Conservation (phyloP, 2,113 vertebrate species). For the Oreochromis tanganicae region DNA sequence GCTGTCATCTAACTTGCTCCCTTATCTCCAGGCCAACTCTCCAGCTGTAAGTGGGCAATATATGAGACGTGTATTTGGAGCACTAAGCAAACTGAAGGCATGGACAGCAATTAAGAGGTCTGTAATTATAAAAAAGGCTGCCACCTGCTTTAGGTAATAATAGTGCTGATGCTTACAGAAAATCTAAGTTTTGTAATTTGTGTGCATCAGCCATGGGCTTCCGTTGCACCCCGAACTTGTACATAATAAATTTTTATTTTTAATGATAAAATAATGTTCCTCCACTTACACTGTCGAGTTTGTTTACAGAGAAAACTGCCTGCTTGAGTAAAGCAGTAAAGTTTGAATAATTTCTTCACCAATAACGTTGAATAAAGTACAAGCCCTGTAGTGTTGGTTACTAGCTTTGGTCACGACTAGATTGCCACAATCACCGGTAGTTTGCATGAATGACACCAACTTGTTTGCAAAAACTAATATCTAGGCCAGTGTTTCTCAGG, state of each 20-base stretch:
- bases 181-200: neutral
- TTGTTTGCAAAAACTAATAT: neutral
- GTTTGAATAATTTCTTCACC: neutral
- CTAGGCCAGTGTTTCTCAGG: neutral
- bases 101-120: neutral
- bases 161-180: neutral
- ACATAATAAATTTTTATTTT: neutral
- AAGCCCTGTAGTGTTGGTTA: neutral
- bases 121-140: neutral
- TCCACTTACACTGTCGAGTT: neutral
- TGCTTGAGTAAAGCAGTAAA: neutral
- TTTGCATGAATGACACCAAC: neutral
- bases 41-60: neutral
- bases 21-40: neutral
- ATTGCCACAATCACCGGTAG: neutral
- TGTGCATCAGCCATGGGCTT: neutral
- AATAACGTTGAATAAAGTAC: neutral
- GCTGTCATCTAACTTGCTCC: neutral
- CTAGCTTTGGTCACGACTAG: neutral
- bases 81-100: neutral
- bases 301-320: neutral
- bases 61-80: neutral
- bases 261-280: neutral
- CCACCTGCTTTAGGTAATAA: neutral
- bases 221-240: neutral